Percentiles rank a stretch among this genome's conserved stretches.
Conservation (phyloP, 2,888 invertebrate species). For the Masnerella sp. region DNA sequence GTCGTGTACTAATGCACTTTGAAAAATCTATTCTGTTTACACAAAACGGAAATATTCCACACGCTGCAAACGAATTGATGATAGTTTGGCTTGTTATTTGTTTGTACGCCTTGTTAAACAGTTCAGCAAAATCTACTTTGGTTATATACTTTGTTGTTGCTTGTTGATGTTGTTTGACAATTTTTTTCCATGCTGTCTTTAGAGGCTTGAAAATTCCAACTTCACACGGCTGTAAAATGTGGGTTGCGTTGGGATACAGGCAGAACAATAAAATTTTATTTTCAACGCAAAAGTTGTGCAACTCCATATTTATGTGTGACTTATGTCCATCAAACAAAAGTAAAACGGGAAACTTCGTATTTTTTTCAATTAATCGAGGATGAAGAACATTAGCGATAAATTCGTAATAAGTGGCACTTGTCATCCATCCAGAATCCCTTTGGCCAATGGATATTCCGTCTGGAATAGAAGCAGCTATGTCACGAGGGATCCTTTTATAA, state of each 20-base stretch:
- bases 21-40: constrained; percentile 24
- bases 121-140: constrained; percentile 64
- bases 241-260: constrained; percentile 56
- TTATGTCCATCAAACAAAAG: constrained; percentile 67
- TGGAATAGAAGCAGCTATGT: constrained; percentile 57
- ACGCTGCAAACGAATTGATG: constrained; percentile 17
- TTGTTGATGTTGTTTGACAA: constrained; percentile 34
- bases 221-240: constrained; percentile 65
- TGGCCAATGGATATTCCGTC: constrained; percentile 65
- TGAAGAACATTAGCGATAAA: constrained; percentile 70
- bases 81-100: constrained; percentile 14
- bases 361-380: constrained; percentile 62
- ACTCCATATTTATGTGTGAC: constrained; percentile 64
- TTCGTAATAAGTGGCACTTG: constrained; percentile 69
- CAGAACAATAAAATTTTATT: constrained; percentile 65
- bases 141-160: constrained; percentile 63
- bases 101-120: constrained; percentile 56
- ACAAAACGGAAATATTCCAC: constrained; percentile 24
- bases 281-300: constrained; percentile 64
- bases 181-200: constrained; percentile 66
- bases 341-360: constrained; percentile 62
- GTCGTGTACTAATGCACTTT: constrained; percentile 22
- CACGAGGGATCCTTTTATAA: constrained; percentile 15
- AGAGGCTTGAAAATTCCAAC: constrained; percentile 66
- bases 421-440: constrained; percentile 71